Evolutionary conservation across 2,888 invertebrate species (phyloP).

Genomic region (Xestia ashworthii): DNA sequence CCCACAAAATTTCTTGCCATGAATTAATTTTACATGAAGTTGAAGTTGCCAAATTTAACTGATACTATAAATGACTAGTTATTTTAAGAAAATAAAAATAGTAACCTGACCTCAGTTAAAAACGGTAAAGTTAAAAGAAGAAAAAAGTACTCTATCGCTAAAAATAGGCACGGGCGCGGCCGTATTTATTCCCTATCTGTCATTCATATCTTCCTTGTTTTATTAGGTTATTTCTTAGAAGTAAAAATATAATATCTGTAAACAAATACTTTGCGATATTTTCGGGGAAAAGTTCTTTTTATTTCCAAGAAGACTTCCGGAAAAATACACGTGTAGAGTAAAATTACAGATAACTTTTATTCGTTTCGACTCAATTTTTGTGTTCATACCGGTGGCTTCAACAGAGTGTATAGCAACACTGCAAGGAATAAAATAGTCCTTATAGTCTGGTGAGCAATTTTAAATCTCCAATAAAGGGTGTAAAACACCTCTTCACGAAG

Average conservation of each 20-base stretch:
- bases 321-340: background rate
- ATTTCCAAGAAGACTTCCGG: background rate
- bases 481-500: no score
- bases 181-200: background rate
- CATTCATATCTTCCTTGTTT: background rate
- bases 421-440: background rate
- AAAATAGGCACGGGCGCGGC: background rate
- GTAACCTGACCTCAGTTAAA: no score
- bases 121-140: no score
- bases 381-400: no score
- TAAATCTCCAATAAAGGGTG: no score
- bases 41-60: no score
- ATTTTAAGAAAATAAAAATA: no score
- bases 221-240: background rate
- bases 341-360: background rate
- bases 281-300: background rate
- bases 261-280: background rate
- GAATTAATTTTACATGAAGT: no score
- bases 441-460: background rate
- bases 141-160: no score
- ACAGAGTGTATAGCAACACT: background rate
- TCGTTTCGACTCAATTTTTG: background rate
- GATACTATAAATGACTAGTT: no score
- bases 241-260: background rate
- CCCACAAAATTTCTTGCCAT: no score